Evolutionary conservation across 2,888 invertebrate genomes (phyloP), one percentile per base, ranked within the genome.

Genomic region (Carabus problematicus): DNA sequence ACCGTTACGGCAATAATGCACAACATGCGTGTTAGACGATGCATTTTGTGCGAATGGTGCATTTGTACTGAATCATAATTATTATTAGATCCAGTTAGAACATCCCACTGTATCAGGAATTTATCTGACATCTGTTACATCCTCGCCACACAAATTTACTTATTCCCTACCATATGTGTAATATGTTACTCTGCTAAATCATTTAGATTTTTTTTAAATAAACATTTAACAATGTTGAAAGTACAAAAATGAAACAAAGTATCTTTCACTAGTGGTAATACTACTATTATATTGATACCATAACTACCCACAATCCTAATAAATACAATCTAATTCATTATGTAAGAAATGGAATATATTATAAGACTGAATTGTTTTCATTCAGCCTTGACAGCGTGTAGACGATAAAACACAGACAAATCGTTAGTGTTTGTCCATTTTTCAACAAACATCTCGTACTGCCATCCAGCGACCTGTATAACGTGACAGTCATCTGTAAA

Each of bases 361-460:
- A n/a, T n/a, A n/a, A n/a, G n/a, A n/a, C n/a, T n/a, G n/a, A n/a
- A n/a, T n/a, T n/a, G 45, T 45, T 54, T 12, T 54, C 14, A 54
- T 12, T 16, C 8, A 19, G 45, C 40, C 80, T 94, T 95, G 4
- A 92, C 83, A 18, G 94, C 95, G 79, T 95, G 94, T 55, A 97
- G 73, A 0, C 91, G 94, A 82, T 94, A 98, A 79, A 90, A 88
- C 39, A 95, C 82, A 40, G 84, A 80, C 16, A 88, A 89, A 64
- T 87, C 85, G 1, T 84, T 79, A 8, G 86, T 84, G 91, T 95
- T 97, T 39, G 78, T 81, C 95, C 96, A 97, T 49, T 84, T 83
- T 73, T 91, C 88, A 3, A 83, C 85, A 42, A 93, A 69, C n/a
- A 91, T 87, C 77, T 94, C 89, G 78, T 92, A 94, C 56, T 85